Evolutionary conservation across 1,140 invertebrate genomes (phyloP).

Genomic region (Parapsyche elsis): DNA sequence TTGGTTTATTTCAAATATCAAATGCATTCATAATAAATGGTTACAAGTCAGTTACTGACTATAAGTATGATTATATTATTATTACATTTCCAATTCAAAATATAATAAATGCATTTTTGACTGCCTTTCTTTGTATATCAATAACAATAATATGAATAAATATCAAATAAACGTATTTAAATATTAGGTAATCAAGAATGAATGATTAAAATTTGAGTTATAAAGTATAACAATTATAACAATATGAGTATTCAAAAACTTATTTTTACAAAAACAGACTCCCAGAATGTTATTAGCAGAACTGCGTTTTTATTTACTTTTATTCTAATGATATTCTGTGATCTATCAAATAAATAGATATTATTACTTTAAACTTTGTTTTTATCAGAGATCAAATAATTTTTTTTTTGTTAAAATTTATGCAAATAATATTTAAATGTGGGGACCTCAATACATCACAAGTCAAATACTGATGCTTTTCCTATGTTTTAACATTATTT

Average conservation of each 20-base stretch:
- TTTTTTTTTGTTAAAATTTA: background rate
- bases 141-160: background rate
- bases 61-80: background rate
- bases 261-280: background rate
- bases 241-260: conserved; percentile 18
- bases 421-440: background rate
- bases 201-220: conserved; percentile 1
- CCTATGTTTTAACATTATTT: background rate
- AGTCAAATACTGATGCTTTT: background rate
- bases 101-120: background rate
- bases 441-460: background rate
- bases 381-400: too few species aligned
- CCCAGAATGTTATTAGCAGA: conserved; percentile 6
- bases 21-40: conserved; percentile 49
- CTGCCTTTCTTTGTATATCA: background rate
- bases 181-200: background rate
- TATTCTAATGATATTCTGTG: background rate
- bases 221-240: conserved; percentile 24
- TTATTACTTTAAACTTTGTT: too few species aligned
- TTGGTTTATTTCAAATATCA: conserved; percentile 56
- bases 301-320: background rate
- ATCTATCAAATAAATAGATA: background rate
- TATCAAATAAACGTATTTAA: conserved; percentile 7
- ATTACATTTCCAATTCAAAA: conserved; percentile 3
- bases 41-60: conserved; percentile 54